phyloP scores from a whole-genome alignment of 2,113 vertebrate species.

The Pitta sordida region DNA sequence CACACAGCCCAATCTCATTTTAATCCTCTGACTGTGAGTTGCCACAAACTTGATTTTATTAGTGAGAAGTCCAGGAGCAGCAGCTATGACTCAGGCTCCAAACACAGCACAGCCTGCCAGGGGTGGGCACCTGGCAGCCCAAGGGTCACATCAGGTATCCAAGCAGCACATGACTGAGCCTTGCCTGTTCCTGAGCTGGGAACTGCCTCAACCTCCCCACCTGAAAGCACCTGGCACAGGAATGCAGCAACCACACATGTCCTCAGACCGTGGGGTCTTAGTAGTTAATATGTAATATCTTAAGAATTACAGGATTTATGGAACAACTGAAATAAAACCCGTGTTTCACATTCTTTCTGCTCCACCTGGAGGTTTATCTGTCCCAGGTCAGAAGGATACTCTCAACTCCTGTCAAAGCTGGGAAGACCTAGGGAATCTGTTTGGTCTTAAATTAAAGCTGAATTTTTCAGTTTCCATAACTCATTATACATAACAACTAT shows the following conservation, averaged over 20 bases:
- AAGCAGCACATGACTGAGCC: background rate
- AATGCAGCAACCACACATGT: rapidly evolving
- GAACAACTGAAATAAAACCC: background rate
- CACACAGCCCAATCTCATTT: background rate
- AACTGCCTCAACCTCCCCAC: background rate
- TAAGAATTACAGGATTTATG: background rate
- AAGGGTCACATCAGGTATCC: background rate
- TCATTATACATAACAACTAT: background rate
- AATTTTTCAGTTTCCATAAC: background rate
- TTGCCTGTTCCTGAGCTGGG: background rate
- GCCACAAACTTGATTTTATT: background rate
- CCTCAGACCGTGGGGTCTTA: rapidly evolving
- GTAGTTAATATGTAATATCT: background rate
- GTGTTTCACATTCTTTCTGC: too few relatives aligned
- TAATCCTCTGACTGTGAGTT: background rate
- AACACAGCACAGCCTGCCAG: background rate
- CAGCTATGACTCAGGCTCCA: rapidly evolving
- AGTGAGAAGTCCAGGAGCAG: background rate
- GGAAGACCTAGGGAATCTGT: background rate
- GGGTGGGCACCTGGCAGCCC: background rate
- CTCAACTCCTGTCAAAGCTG: background rate
- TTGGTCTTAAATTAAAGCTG: background rate
- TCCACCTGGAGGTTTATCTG: rapidly evolving
- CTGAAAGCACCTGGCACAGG: background rate
- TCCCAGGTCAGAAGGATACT: background rate